Base-by-base conservation (phyloP, 2,113 vertebrate species). In the Spermophilus dauricus region DNA sequence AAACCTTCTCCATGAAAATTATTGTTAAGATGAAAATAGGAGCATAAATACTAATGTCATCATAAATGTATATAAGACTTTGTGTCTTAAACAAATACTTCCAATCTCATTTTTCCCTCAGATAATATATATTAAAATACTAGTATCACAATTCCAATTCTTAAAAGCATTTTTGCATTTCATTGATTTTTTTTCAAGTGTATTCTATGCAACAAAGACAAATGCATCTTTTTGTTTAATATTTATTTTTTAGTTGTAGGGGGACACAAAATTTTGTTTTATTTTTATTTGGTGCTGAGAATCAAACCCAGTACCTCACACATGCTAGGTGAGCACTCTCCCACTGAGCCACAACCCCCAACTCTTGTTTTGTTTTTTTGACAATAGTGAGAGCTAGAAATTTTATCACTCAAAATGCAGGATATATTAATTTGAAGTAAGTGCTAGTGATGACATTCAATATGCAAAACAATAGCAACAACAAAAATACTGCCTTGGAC, bases 341-440 rank as follows among this genome's bases (percentile, higher is more conserved):
- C 11, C 48, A 51, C 48, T 51, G 12, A 51, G 48, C 12, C 48
- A 51, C 48, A 51, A 51, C 48, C 12, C 48, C 48, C 48, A 51
- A 13, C 48, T 13, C 48, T 51, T 53, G 51, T 58, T 58, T 58
- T 22, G 20, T 2, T 88, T 88, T 9, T 91, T 58, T 82, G 37
- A 89, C 16, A 89, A 56, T 93, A 76, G 12, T 13, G 48, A 77
- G 37, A 95, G 14, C 3, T 53, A 28, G 12, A 89, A 48, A 26
- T 48, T 72, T 72, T 91, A 63, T 73, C 9, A 67, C 77, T 22
- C 63, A 30, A 67, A 83, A 70, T 61, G 12, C 18, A 77, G 67
- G 18, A 7, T 13, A 82, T 56, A 65, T 93, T 70, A 95, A 76
- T 81, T 72, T 83, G 11, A 91, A 94, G 26, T 76, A 89, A 72